Base-by-base conservation (phyloP, 1,140 invertebrate species). In the Colletes gigas region DNA sequence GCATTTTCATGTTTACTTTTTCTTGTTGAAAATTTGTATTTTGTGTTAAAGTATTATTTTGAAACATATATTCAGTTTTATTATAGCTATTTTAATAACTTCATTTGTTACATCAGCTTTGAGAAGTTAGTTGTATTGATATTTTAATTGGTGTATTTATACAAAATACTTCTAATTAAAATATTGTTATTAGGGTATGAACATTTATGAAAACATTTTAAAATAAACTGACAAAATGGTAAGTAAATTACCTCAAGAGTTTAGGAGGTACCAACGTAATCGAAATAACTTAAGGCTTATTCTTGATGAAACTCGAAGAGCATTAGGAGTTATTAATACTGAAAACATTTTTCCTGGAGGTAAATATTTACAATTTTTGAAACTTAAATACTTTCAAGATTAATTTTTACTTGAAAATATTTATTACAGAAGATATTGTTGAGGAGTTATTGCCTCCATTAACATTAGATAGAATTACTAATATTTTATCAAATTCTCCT, bases 231-330 rank as follows among this genome's bases (percentile, higher is more conserved):
- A 68, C 67, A 92, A 89, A 88, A 93, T 93, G 92, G 88, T 91
- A 78, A 92, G 90, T 85, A 93, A 92, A 92, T 89, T 95, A 73
- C 91, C 94, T 57, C 91, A 92, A 59, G 95, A 95, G 83, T 93
- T 95, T 79, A 91, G 92, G 66, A 93, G 92, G 79, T 95, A 95
- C 82, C 91, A 93, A 30, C 87, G 93, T 50, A 93, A 95, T 86
- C 86, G 93, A 19, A 92, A 92, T 84, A 93, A 95, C 12, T 87
- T 95, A 15, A 87, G 92, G 60, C 92, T 94, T 52, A 95, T 97
- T 68, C 93, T 97, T 59, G 94, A 94, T 9, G 96, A 97, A 90
- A 97, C 96, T 4, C 94, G 95, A 85, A 93, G 93, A 82, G 94
- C 95, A 9, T 92, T 97, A 65, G 94, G 95, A 78, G 94, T 96